phyloP scores from a whole-genome alignment of 1,140 invertebrate species.

The Drosophila subpulchrella region DNA sequence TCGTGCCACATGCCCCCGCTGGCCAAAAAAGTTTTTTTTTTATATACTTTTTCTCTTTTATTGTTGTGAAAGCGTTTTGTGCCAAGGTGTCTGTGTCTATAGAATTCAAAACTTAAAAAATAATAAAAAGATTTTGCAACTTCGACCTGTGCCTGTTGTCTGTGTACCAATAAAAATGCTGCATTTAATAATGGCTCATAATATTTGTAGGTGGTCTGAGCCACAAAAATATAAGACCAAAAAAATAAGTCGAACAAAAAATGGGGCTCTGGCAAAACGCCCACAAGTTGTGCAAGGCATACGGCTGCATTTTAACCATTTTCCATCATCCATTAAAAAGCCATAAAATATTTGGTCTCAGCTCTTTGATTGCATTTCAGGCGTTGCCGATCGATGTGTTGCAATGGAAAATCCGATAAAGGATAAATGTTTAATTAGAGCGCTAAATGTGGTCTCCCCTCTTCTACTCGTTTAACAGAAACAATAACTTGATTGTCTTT shows the following conservation, averaged over 20 bases:
- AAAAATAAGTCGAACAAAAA: constrained; percentile 8
- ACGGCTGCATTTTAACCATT: constrained; percentile 22
- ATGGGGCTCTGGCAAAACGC: constrained; percentile 44
- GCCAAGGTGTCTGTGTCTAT: constrained; percentile 52
- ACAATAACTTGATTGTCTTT: constrained; percentile 50
- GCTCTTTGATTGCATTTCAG: constrained; percentile 33
- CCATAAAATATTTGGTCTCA: constrained; percentile 55
- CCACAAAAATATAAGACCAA: constrained; percentile 12
- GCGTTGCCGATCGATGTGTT: constrained; percentile 48
- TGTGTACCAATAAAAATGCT: constrained; percentile 36
- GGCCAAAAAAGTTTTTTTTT: constrained; percentile 49
- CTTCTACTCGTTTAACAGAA: neutral
- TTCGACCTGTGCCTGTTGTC: constrained; percentile 35
- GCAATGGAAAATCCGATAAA: constrained; percentile 68
- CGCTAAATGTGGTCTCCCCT: constrained; percentile 55
- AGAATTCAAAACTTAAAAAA: constrained; percentile 51
- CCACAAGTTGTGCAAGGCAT: constrained; percentile 69
- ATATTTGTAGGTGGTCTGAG: constrained; percentile 72
- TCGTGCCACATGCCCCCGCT: constrained; percentile 66
- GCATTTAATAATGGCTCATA: constrained; percentile 68
- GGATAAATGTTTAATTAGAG: constrained; percentile 74
- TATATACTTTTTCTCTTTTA: constrained; percentile 34
- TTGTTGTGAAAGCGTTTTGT: constrained; percentile 66
- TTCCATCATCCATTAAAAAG: constrained; percentile 55
- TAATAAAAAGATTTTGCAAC: constrained; percentile 33